Evolutionary conservation across 2,888 invertebrate species (phyloP), one percentile per base, ranked within the genome.

Genomic region (Pyrochroa serraticornis): DNA sequence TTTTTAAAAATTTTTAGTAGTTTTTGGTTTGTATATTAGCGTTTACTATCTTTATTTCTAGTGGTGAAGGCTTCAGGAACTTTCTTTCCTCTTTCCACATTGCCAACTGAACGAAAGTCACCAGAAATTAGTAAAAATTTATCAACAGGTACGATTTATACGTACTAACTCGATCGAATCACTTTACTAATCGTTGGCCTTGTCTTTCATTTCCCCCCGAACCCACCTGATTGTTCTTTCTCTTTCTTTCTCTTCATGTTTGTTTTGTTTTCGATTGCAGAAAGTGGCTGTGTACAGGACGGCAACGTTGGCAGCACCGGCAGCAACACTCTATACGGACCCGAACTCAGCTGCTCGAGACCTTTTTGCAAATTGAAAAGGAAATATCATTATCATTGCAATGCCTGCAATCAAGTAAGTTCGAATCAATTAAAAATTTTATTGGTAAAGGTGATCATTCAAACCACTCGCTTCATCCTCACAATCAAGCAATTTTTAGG

Each of bases 1-100:
- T 56, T 51, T 39, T 51, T 35, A 30, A 8, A 13, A 35, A 44
- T 31, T 36, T 43, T 45, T 46, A 57, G 43, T 41, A 12, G 14
- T 31, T 35, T 12, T 34, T 41, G 38, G 39, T 59, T 41, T 68
- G 53, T 64, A 55, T 61, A 64, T 63, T 22, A 57, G 58, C 60
- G 59, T 58, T 67, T 60, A 70, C 67, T 65, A 66, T 70, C 58
- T 60, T 68, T 67, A 70, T 75, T 76, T 88, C 82, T 87, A 91
- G 90, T 93, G 85, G 92, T 94, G 84, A 93, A 93, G 88, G 92
- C 93, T 81, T 88, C 92, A 75, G 93, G 94, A 80, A 93, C 93
- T 79, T 94, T 91, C 84, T 93, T 92, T 82, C 94, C 94, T 76
- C 87, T 92, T 72, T 91, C 75, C 77, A 85, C 76, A 83, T 82